phyloP scores from a whole-genome alignment of 2,888 invertebrate genomes.

The Dione juno region DNA sequence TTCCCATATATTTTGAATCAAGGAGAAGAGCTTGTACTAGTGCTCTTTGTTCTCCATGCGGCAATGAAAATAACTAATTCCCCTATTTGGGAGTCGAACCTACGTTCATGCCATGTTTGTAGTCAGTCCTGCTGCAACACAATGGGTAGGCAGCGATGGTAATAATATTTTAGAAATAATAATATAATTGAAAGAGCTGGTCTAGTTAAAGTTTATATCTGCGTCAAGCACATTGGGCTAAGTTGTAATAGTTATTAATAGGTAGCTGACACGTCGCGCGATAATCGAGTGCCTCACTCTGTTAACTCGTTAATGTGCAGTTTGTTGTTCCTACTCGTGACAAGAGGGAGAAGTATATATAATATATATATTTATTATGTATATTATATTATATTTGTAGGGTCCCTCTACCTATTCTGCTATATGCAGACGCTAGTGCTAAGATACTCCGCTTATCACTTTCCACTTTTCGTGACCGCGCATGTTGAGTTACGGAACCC shows the following conservation, averaged over 20 bases:
- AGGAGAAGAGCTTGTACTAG: too few species aligned
- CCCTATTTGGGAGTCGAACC: background rate
- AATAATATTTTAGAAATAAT: too few species aligned
- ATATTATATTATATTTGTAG: too few species aligned
- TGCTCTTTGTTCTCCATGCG: background rate
- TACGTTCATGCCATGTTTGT: background rate
- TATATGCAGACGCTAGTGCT: too few species aligned
- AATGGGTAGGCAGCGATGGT: too few species aligned
- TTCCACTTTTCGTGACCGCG: too few species aligned
- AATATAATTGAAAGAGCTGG: too few species aligned
- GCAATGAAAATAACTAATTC: background rate
- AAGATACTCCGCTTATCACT: too few species aligned
- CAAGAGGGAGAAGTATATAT: background rate
- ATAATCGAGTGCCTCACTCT: conserved; percentile 40
- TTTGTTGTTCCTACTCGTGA: conserved; percentile 23
- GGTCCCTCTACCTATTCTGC: too few species aligned
- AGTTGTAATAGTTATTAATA: conserved; percentile 51
- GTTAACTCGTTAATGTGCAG: conserved; percentile 44
- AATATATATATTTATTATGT: too few species aligned
- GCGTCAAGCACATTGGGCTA: conserved; percentile 26
- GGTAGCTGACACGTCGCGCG: conserved; percentile 44
- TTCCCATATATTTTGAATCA: too few species aligned
- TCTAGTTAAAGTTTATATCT: conserved; percentile 2
- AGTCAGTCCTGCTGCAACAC: background rate
- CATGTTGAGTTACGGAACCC: too few species aligned